A percentile compares a stretch with the other conserved stretches of the same genome.
Conservation (phyloP, 2,797 vertebrate species). For the Pelodytes ibericus region DNA sequence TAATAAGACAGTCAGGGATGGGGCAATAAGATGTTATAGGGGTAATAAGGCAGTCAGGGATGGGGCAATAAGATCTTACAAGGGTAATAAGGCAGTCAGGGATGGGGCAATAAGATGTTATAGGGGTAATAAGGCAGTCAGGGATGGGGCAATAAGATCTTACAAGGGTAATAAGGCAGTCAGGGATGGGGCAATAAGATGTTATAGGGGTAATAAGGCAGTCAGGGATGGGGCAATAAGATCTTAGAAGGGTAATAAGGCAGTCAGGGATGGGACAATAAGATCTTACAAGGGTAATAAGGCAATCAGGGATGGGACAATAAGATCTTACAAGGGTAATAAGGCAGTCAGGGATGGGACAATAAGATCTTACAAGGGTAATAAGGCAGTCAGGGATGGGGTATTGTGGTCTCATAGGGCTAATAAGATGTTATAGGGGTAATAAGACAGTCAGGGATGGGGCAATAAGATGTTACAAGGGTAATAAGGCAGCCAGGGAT, state of each 20-base stretch:
- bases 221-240: too few species aligned
- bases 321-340: not conserved
- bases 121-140: not conserved
- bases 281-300: not conserved
- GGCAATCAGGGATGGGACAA: constrained; percentile 12
- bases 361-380: not conserved
- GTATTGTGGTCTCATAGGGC: too few species aligned
- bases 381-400: not conserved
- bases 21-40: not conserved
- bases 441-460: too few species aligned
- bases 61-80: not conserved
- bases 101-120: not conserved
- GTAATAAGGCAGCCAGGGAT: not conserved
- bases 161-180: not conserved
- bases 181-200: not conserved
- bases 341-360: not conserved
- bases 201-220: not conserved
- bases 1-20: not conserved
- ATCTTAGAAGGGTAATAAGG: not conserved
- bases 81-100: too few species aligned
- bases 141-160: not conserved
- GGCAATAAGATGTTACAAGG: not conserved
- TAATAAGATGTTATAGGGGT: not conserved
- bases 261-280: not conserved
- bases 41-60: not conserved